Percentiles rank a stretch among this genome's conserved stretches.
These are phyloP conservation scores for Piprites chloris DNA, from an alignment of 2,113 vertebrate genomes.

Conservation along the genomic window DNA sequence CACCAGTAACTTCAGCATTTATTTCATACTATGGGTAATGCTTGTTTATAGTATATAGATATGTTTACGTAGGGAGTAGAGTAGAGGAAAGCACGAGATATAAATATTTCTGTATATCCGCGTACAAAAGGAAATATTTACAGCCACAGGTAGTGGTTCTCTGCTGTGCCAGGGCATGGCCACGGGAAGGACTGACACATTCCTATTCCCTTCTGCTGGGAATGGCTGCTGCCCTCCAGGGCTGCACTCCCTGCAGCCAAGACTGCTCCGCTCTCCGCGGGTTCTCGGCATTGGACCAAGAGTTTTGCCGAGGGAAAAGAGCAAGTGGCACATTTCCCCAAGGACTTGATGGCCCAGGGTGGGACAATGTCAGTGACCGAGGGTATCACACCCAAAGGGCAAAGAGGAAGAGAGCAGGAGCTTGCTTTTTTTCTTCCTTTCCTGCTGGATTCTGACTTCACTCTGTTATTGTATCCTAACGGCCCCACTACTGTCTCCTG, in stretches of 20 bases:
- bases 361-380: background rate
- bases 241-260: constrained; percentile 28
- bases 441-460: background rate
- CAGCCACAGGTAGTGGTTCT: constrained; percentile 91
- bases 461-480: background rate
- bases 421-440: background rate
- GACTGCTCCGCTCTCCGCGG: background rate
- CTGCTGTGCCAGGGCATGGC: constrained; percentile 64
- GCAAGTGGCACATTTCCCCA: background rate
- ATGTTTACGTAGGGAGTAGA: constrained; percentile 68
- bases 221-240: constrained; percentile 60
- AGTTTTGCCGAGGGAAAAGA: background rate
- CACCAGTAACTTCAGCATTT: constrained; percentile 62
- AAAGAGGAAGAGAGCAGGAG: background rate
- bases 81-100: constrained; percentile 68
- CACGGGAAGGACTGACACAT: background rate
- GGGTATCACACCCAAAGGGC: background rate
- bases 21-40: constrained; percentile 71
- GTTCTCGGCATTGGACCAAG: background rate
- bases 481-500: background rate
- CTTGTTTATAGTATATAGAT: constrained; percentile 68
- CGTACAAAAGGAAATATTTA: constrained; percentile 91
- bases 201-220: constrained; percentile 61
- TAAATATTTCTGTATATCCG: constrained; percentile 96
- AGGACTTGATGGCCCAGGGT: background rate